A percentile compares a stretch with the other conserved stretches of the same genome.
phyloP scores from a whole-genome alignment of 2,888 invertebrate species.

The Ophraella communa region DNA sequence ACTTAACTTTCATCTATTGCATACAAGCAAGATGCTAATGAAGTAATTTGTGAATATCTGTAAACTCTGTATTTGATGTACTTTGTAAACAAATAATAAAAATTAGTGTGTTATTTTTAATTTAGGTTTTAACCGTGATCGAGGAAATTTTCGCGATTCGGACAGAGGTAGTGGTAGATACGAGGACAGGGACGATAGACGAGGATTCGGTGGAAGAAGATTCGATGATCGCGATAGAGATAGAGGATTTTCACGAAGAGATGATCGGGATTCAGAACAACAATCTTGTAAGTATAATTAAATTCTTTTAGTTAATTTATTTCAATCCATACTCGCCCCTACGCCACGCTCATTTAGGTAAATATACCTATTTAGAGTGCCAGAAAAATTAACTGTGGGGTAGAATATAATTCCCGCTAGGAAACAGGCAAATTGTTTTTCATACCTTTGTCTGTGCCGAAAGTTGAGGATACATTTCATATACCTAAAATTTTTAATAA shows the following conservation, averaged over 20 bases:
- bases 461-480: constrained; percentile 3
- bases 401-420: background rate
- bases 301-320: background rate
- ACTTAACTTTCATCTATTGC: no score
- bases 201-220: constrained; percentile 45
- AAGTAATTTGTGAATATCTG: no score
- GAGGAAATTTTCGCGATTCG: constrained; percentile 33
- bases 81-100: no score
- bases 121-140: constrained; percentile 39
- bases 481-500: no score
- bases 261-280: constrained; percentile 33
- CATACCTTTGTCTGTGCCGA: constrained; percentile 4
- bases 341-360: background rate
- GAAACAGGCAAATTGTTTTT: background rate
- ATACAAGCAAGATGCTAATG: no score
- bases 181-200: constrained; percentile 46
- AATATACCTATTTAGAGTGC: background rate
- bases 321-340: background rate
- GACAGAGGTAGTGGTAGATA: constrained; percentile 34
- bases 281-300: constrained; percentile 23
- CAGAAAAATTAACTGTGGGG: background rate
- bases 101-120: background rate
- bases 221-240: constrained; percentile 44
- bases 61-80: no score
- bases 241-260: no score